phyloP scores from a whole-genome alignment of 2,797 vertebrate genomes.

The Semotilus atromaculatus region DNA sequence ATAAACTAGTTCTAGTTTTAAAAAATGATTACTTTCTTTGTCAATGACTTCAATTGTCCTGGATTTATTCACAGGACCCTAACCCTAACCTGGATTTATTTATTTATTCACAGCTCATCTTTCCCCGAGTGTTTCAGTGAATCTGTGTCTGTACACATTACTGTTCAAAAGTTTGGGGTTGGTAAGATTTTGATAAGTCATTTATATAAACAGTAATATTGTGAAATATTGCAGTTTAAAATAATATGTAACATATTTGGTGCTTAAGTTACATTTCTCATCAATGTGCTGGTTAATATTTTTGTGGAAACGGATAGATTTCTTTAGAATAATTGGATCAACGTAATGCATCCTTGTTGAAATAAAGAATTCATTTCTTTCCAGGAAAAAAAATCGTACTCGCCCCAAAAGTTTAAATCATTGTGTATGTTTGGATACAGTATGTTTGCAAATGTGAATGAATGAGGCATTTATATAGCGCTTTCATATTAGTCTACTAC shows the following conservation, averaged over 20 bases:
- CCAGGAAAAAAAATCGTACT: too few species aligned
- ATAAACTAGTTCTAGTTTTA: conserved; percentile 83
- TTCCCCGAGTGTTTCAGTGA: neutral
- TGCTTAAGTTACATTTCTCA: neutral
- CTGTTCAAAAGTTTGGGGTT: neutral
- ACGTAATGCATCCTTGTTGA: neutral
- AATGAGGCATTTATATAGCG: too few species aligned
- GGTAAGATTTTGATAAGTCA: neutral
- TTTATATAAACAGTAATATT: neutral
- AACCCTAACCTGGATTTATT: too few species aligned
- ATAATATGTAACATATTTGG: neutral
- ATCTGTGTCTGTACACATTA: conserved; percentile 30
- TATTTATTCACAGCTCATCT: neutral
- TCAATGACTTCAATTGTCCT: conserved; percentile 11
- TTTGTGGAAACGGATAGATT: neutral
- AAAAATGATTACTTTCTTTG: conserved; percentile 56
- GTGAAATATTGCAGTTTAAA: neutral
- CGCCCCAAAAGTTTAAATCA: neutral
- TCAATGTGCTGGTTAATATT: neutral
- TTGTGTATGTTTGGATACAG: neutral
- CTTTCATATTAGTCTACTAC: too few species aligned
- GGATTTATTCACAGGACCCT: neutral
- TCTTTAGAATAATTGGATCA: neutral
- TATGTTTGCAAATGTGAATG: neutral
- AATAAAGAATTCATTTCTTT: neutral